Conservation (phyloP, 2,113 vertebrate species). For the Indicator indicator region DNA sequence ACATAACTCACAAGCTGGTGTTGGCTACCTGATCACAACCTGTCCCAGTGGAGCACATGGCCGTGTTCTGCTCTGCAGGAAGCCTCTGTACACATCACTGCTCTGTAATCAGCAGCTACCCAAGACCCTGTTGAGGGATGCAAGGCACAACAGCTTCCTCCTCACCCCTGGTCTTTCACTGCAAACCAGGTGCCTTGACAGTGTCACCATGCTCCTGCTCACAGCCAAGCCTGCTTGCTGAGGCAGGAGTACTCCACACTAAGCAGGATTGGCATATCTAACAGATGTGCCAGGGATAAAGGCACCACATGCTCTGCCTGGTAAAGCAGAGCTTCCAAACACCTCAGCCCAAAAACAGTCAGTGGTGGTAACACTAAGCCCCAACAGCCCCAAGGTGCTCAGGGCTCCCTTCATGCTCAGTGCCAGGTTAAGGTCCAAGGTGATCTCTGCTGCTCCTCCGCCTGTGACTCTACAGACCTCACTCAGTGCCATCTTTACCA, state of each 20-base stretch:
- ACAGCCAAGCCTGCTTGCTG: not conserved
- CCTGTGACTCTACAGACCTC: not conserved
- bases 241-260: not conserved
- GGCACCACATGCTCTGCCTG: not conserved
- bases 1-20: conserved; percentile 10
- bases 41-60: rapidly evolving
- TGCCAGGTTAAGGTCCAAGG: not conserved
- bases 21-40: not conserved
- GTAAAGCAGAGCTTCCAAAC: not conserved
- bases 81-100: not conserved
- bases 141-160: not conserved
- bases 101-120: not conserved
- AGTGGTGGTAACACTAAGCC: not conserved
- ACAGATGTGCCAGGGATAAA: not conserved
- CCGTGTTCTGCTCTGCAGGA: not conserved
- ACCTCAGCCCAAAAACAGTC: not conserved
- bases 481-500: not conserved
- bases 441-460: not conserved
- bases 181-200: not conserved
- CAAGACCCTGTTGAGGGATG: rapidly evolving
- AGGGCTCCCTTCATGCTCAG: not conserved
- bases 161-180: not conserved
- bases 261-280: not conserved
- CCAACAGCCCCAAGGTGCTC: not conserved
- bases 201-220: not conserved